Conservation (phyloP, 2,113 vertebrate genomes). For the Cisticola juncidis region DNA sequence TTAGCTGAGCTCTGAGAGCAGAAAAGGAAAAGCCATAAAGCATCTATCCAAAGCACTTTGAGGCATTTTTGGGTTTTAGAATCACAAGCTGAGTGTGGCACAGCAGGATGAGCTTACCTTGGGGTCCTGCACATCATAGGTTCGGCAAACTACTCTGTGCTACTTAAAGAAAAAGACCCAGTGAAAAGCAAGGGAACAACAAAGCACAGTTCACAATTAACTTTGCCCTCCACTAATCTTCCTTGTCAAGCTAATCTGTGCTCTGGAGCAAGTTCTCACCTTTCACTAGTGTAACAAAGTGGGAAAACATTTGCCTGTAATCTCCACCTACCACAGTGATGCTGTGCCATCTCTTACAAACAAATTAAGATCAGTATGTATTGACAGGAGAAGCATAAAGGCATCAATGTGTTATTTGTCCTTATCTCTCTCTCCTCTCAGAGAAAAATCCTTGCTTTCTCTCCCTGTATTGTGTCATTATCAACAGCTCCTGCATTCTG, state of each 20-base stretch:
- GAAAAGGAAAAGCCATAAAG: neutral
- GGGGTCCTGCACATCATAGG: conserved; percentile 86
- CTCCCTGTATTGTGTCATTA: neutral
- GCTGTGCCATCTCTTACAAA: neutral
- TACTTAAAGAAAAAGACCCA: conserved; percentile 76
- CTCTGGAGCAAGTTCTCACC: neutral
- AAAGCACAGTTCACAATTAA: neutral
- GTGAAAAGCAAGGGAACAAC: neutral
- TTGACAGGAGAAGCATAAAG: neutral
- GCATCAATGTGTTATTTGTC: neutral
- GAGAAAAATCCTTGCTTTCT: neutral
- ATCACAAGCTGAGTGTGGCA: neutral
- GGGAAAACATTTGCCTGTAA: neutral
- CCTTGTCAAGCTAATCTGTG: neutral
- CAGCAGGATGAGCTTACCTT: conserved; percentile 73
- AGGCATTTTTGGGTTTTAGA: neutral
- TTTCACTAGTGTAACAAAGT: neutral
- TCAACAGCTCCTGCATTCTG: neutral
- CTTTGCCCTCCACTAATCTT: neutral
- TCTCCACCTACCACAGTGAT: neutral
- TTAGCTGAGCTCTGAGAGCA: conserved; percentile 82
- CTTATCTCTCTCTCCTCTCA: neutral
- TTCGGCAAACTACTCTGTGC: conserved; percentile 87
- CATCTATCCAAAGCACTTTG: neutral
- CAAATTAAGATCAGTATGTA: neutral